Evolutionary conservation across 2,888 invertebrate genomes (phyloP).

Genomic region (Leptinotarsa rubiginosa): DNA sequence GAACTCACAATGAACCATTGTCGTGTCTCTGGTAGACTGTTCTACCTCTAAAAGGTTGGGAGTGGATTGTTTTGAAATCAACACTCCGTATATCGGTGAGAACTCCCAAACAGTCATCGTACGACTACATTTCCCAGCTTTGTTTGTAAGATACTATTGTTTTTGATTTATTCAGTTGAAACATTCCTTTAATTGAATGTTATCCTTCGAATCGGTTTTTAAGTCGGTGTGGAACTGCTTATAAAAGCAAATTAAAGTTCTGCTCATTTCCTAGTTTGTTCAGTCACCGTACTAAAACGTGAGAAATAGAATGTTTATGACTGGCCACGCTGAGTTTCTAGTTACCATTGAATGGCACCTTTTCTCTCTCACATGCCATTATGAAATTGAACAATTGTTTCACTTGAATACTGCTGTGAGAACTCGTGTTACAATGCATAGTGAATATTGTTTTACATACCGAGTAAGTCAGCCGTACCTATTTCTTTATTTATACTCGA

Average conservation of each 20-base stretch:
- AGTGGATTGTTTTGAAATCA: no score
- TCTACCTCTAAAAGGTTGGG: no score
- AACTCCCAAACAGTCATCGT: no score
- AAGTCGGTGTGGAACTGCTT: slow-evolving; percentile 15
- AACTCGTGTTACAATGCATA: slow-evolving; percentile 19
- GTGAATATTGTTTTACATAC: slow-evolving; percentile 23
- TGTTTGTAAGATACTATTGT: background rate
- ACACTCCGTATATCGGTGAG: no score
- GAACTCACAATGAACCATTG: no score
- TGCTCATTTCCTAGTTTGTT: slow-evolving; percentile 32
- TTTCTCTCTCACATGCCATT: slow-evolving; percentile 30
- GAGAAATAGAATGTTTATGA: slow-evolving; percentile 36
- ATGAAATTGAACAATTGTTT: slow-evolving; percentile 26
- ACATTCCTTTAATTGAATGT: background rate
- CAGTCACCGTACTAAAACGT: slow-evolving; percentile 32
- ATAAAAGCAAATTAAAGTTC: slow-evolving; percentile 11
- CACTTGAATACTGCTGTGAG: slow-evolving; percentile 19
- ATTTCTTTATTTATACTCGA: background rate
- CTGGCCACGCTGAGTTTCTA: slow-evolving; percentile 19
- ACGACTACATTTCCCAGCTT: background rate
- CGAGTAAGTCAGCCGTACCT: slow-evolving; percentile 8
- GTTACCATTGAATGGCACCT: slow-evolving; percentile 32
- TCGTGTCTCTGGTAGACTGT: no score
- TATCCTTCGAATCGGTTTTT: slow-evolving; percentile 1
- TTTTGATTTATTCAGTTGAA: background rate